Conservation (phyloP, 2,888 invertebrate species). For the Drosophila phalerata region DNA sequence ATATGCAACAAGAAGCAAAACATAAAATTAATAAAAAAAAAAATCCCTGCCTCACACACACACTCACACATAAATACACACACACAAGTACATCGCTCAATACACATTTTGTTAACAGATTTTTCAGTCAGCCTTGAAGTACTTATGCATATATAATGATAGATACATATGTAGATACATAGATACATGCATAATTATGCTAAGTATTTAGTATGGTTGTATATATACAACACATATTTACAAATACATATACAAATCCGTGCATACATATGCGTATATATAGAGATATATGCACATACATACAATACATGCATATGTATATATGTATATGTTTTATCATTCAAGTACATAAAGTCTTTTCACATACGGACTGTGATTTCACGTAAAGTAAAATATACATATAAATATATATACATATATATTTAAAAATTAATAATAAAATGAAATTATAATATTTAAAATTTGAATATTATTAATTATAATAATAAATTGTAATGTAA, state of each 20-base stretch:
- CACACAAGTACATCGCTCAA: slow-evolving; percentile 28
- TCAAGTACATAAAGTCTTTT: slow-evolving; percentile 83
- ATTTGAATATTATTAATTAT: slow-evolving; percentile 17
- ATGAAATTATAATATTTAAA: slow-evolving; percentile 21
- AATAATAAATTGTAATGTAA: slow-evolving; percentile 35
- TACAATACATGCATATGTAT: slow-evolving; percentile 20
- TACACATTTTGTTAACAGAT: slow-evolving; percentile 46
- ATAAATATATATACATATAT: slow-evolving; percentile 44
- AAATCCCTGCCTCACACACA: slow-evolving; percentile 6
- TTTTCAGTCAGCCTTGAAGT: slow-evolving; percentile 60
- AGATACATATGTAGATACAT: slow-evolving; percentile 37
- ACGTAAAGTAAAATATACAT: slow-evolving; percentile 80
- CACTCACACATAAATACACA: slow-evolving; percentile 1
- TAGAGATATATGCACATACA: slow-evolving; percentile 18
- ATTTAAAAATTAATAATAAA: slow-evolving; percentile 31
- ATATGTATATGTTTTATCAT: slow-evolving; percentile 57
- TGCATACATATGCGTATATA: slow-evolving; percentile 10
- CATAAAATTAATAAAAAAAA: background rate
- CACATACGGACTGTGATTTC: slow-evolving; percentile 86
- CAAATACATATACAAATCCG: slow-evolving; percentile 12
- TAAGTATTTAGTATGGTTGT: slow-evolving; percentile 19
- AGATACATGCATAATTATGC: slow-evolving; percentile 28
- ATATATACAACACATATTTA: slow-evolving; percentile 27
- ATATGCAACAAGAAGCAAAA: slow-evolving; percentile 13
- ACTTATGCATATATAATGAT: slow-evolving; percentile 49